A percentile compares a stretch with the other conserved stretches of the same genome.
These are phyloP conservation scores for Apogon hyalosoma DNA, from an alignment of 2,797 vertebrate genomes.

Conservation along the genomic window DNA sequence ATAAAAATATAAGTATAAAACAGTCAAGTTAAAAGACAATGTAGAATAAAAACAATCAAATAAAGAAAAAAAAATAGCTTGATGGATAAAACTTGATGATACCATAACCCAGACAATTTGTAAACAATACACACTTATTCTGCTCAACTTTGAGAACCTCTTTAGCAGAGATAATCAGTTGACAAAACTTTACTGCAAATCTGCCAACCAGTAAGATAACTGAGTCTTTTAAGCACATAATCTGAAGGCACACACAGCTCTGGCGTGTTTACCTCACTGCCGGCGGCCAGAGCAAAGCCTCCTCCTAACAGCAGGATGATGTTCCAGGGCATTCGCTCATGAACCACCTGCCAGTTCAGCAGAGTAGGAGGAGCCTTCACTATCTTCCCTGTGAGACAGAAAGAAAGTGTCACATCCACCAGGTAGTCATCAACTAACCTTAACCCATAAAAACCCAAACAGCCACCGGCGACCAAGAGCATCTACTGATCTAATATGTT, in stretches of 20 bases:
- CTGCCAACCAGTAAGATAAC: neutral
- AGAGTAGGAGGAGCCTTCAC: slow-evolving; percentile 66
- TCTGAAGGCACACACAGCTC: neutral
- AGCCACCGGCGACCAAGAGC: no score
- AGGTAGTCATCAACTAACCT: neutral
- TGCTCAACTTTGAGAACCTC: no score
- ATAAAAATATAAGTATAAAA: no score
- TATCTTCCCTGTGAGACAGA: slow-evolving; percentile 50
- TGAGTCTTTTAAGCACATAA: slow-evolving; percentile 1
- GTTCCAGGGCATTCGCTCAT: slow-evolving; percentile 94
- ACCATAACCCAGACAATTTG: neutral
- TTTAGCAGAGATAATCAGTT: no score
- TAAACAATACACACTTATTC: neutral
- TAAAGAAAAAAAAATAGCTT: no score
- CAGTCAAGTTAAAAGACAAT: no score
- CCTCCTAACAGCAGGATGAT: slow-evolving; percentile 93
- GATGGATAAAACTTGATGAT: no score
- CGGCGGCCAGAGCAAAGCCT: slow-evolving; percentile 93
- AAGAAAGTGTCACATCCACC: slow-evolving; percentile 15
- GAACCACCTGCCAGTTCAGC: slow-evolving; percentile 86
- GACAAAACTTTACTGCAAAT: neutral
- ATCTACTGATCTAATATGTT: no score
- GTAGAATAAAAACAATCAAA: no score
- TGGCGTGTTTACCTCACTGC: slow-evolving; percentile 88
- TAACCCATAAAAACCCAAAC: no score